Conservation (phyloP, 2,888 invertebrate species). For the Masnerella sp. region DNA sequence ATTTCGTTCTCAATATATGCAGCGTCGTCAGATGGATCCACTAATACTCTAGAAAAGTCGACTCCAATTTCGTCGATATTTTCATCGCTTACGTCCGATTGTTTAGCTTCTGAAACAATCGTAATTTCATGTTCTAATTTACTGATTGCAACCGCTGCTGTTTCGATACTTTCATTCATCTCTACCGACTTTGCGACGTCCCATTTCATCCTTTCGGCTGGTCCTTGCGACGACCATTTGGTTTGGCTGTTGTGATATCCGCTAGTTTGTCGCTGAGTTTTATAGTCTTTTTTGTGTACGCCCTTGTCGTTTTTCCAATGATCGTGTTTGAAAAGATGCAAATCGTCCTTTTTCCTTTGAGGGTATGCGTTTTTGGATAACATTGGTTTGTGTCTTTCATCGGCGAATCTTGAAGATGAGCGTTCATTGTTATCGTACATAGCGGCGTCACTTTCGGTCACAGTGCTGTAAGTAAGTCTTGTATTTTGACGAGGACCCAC, state of each 20-base stretch:
- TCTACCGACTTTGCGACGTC: slow-evolving; percentile 30
- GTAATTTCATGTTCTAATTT: slow-evolving; percentile 34
- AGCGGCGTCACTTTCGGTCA: slow-evolving; percentile 67
- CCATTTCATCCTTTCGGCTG: slow-evolving; percentile 41
- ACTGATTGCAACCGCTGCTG: slow-evolving; percentile 14
- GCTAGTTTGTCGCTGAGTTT: slow-evolving; percentile 42
- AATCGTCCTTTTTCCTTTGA: slow-evolving; percentile 64
- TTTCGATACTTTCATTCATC: slow-evolving; percentile 12
- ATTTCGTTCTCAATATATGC: no score
- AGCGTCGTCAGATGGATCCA: no score
- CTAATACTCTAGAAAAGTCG: no score
- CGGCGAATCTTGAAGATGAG: slow-evolving; percentile 70
- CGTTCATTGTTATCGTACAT: slow-evolving; percentile 61
- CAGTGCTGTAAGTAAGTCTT: slow-evolving; percentile 72
- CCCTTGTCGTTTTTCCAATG: slow-evolving; percentile 51
- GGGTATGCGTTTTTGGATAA: slow-evolving; percentile 66
- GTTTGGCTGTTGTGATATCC: slow-evolving; percentile 59
- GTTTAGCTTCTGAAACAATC: slow-evolving; percentile 35
- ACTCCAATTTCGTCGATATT: no score
- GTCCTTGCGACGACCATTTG: slow-evolving; percentile 62
- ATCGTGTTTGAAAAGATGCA: slow-evolving; percentile 55
- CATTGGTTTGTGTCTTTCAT: slow-evolving; percentile 66
- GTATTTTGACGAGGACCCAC: slow-evolving; percentile 76
- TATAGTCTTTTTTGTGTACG: slow-evolving; percentile 51
- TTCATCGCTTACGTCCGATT: slow-evolving; percentile 13